Base-by-base conservation (phyloP, 1,140 invertebrate genomes). In the Drosophila chauvacae region DNA sequence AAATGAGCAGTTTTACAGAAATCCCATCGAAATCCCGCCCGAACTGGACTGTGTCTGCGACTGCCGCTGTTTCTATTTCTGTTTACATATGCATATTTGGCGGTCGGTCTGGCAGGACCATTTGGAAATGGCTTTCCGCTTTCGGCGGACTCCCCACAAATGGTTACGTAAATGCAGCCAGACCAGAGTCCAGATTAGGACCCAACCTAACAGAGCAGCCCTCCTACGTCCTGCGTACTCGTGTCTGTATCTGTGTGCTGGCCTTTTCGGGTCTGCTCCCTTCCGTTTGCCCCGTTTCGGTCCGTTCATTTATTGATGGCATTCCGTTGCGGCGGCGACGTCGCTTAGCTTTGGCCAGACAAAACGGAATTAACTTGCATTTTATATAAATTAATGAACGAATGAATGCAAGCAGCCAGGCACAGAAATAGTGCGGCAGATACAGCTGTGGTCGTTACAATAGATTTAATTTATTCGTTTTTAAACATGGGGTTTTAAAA, bases 351-450 rank as follows among this genome's bases (percentile, higher is more conserved):
- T 62, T 80, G 78, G 78, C 61, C 85, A 90, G 85, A 90, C 85
- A 90, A 85, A 86, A 77, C 71, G 87, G 88, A 91, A 91, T 91
- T 91, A 91, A 91, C 88, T 91, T 85, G 81, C 90, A 91, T 91
- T 91, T 91, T 88, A 91, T 91, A 91, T 91, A 91, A 91, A 91
- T 91, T 91, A 91, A 91, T 91, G 88, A 90, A 85, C 80, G 80
- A 81, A 84, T 81, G 80, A 69, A 77, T 80, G 74, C 73, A 83
- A 73, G 61, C 64, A 64, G 45, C 42, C 45, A 48, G 69, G 60
- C 60, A 51, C 63, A 63, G 42, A 50, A 26, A 66, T 18, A 42
- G 44, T 23, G 37, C 18, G 58, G 18, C 39, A 55, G 18, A 16
- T 37, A 72, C 33, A 33, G 58, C 26, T 41, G 33, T 35, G 23